phyloP scores from a whole-genome alignment of 2,888 invertebrate genomes.

The Microdon myrmicae region DNA sequence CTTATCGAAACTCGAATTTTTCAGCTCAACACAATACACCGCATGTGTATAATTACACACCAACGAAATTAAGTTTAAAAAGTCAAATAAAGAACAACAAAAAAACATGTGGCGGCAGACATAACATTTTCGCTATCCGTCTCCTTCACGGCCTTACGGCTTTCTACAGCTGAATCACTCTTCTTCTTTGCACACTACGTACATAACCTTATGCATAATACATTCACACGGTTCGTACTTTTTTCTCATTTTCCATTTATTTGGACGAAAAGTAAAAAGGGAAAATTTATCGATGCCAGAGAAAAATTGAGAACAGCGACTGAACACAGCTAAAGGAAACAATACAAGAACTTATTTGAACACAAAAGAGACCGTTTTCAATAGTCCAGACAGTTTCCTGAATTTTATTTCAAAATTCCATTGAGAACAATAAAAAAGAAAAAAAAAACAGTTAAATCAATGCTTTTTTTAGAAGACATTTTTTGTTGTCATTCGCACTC shows the following conservation, averaged over 20 bases:
- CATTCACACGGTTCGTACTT: slow-evolving; percentile 4
- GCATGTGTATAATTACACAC: too few relatives aligned
- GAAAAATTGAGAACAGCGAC: slow-evolving; percentile 30
- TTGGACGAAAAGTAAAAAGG: slow-evolving; percentile 28
- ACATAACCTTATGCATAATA: slow-evolving; percentile 3
- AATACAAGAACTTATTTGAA: slow-evolving; percentile 22
- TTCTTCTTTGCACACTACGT: slow-evolving; percentile 9
- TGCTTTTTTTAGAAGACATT: too few relatives aligned
- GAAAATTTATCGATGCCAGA: slow-evolving; percentile 31
- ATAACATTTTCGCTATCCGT: neutral
- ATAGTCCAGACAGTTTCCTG: too few relatives aligned
- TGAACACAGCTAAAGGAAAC: slow-evolving; percentile 7
- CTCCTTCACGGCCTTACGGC: slow-evolving; percentile 2
- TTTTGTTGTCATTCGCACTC: too few relatives aligned
- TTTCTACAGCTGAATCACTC: slow-evolving; percentile 33
- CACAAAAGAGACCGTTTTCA: too few relatives aligned
- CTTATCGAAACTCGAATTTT: too few relatives aligned
- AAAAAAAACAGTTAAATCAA: too few relatives aligned
- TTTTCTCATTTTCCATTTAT: slow-evolving; percentile 26
- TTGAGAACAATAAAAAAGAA: too few relatives aligned
- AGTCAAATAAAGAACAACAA: neutral
- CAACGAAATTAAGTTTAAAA: slow-evolving; percentile 1
- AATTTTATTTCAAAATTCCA: too few relatives aligned
- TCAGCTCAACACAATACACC: too few relatives aligned
- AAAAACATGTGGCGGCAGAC: slow-evolving; percentile 33